These are phyloP conservation scores for Eucidaris tribuloides DNA, from an alignment of 35 echinoderm and acorn worm genomes.

Conservation along the genomic window DNA sequence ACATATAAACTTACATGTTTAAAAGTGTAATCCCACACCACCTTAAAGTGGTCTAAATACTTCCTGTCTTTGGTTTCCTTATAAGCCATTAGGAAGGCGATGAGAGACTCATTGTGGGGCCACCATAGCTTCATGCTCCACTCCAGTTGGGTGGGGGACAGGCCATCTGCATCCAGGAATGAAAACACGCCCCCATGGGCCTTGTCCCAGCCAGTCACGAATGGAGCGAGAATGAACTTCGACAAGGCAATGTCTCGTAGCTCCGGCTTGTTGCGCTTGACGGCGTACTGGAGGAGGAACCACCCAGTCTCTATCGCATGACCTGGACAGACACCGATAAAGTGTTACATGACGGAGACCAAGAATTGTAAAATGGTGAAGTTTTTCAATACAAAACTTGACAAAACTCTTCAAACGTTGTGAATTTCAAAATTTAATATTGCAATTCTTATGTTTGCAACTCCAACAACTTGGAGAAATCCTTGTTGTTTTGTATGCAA, in stretches of 20 bases:
- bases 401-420: no score
- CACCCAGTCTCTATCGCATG: conserved; percentile 85
- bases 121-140: conserved; percentile 92
- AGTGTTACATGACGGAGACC: not conserved
- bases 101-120: conserved; percentile 69
- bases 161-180: conserved; percentile 65
- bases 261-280: conserved; percentile 31
- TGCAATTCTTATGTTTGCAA: no score
- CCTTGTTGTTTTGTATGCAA: no score
- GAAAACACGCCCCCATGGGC: conserved; percentile 50
- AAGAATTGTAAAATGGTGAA: not conserved
- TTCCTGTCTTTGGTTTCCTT: conserved; percentile 51
- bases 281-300: conserved; percentile 62
- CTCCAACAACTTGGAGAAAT: no score
- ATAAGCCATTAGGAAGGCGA: conserved; percentile 65
- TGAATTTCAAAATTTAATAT: no score
- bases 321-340: conserved; percentile 35
- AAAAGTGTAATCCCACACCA: conserved; percentile 68
- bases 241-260: conserved; percentile 29
- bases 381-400: not conserved
- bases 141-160: conserved; percentile 73
- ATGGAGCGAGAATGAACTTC: conserved; percentile 69
- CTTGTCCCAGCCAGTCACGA: conserved; percentile 68
- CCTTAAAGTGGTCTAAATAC: conserved; percentile 58
- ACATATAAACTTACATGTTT: conserved; percentile 54